Evolutionary conservation across 2,113 vertebrate genomes (phyloP).

Genomic region (Perccottus glenii): DNA sequence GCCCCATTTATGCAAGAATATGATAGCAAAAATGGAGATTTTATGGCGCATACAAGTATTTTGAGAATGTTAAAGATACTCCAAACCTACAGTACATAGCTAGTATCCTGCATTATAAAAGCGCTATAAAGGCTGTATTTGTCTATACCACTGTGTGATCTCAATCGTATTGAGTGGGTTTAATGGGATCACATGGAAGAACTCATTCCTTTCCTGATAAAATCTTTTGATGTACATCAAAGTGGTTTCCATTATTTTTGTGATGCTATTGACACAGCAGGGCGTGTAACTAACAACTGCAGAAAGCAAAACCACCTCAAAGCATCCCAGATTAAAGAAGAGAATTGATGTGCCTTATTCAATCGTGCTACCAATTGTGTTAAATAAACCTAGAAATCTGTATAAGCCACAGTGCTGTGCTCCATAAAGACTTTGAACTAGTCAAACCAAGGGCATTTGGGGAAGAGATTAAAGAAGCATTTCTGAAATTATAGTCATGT

Average conservation of each 20-base stretch:
- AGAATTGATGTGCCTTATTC: slow-evolving; percentile 33
- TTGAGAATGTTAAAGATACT: too few species aligned
- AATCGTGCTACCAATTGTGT: slow-evolving; percentile 25
- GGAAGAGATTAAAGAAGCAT: slow-evolving; percentile 36
- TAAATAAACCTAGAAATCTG: slow-evolving; percentile 31
- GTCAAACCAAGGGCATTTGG: slow-evolving; percentile 22
- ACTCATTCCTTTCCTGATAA: too few species aligned
- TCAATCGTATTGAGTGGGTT: too few species aligned
- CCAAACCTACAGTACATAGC: too few species aligned
- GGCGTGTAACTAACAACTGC: slow-evolving; percentile 15
- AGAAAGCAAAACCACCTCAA: slow-evolving; percentile 47
- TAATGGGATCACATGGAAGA: too few species aligned
- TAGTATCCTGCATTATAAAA: too few species aligned
- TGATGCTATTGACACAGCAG: slow-evolving; percentile 2
- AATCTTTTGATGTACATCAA: slow-evolving; percentile 26
- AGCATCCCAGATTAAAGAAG: slow-evolving; percentile 37
- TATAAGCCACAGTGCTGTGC: slow-evolving; percentile 20
- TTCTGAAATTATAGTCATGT: slow-evolving; percentile 45
- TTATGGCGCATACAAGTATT: too few species aligned
- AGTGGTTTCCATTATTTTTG: slow-evolving; percentile 39
- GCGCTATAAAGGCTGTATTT: too few species aligned
- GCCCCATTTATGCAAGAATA: too few species aligned
- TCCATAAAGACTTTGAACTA: slow-evolving; percentile 15
- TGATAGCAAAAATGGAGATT: too few species aligned
- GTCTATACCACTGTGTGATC: too few species aligned